phyloP scores from a whole-genome alignment of 2,113 vertebrate genomes.

The Parus major region DNA sequence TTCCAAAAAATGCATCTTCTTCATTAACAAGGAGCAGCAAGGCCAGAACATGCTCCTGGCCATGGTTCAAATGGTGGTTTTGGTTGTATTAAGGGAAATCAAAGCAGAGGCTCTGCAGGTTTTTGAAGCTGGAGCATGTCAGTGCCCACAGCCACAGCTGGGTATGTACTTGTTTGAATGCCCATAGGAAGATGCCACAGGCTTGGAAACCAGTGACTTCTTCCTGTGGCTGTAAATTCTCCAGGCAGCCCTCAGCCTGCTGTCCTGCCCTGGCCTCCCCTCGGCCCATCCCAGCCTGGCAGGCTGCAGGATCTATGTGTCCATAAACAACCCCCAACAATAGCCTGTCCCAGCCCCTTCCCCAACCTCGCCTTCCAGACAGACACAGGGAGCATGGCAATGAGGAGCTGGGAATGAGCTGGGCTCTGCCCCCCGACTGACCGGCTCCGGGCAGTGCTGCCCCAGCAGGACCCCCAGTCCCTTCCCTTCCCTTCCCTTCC shows the following conservation, averaged over 20 bases:
- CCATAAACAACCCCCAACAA: background rate
- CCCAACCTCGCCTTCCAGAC: rapidly evolving
- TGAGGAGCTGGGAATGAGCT: background rate
- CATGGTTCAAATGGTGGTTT: rapidly evolving
- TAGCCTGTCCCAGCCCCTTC: background rate
- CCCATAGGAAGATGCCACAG: background rate
- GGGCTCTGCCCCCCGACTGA: background rate
- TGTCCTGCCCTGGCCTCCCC: background rate
- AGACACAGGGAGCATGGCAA: background rate
- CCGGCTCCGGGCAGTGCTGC: rapidly evolving
- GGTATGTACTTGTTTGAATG: background rate
- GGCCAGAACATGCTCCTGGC: background rate
- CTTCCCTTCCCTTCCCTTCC: background rate
- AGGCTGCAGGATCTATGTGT: background rate
- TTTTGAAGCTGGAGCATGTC: background rate
- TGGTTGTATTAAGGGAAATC: background rate
- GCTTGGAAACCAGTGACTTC: background rate
- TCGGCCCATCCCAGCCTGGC: background rate
- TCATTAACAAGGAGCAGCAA: background rate
- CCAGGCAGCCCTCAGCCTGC: background rate
- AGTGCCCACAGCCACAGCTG: background rate
- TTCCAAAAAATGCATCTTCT: conserved; percentile 24
- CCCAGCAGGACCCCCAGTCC: background rate
- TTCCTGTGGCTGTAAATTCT: background rate
- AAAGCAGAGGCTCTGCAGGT: background rate